Base-by-base conservation (phyloP, 2,113 vertebrate species). In the Eclectus roratus region DNA sequence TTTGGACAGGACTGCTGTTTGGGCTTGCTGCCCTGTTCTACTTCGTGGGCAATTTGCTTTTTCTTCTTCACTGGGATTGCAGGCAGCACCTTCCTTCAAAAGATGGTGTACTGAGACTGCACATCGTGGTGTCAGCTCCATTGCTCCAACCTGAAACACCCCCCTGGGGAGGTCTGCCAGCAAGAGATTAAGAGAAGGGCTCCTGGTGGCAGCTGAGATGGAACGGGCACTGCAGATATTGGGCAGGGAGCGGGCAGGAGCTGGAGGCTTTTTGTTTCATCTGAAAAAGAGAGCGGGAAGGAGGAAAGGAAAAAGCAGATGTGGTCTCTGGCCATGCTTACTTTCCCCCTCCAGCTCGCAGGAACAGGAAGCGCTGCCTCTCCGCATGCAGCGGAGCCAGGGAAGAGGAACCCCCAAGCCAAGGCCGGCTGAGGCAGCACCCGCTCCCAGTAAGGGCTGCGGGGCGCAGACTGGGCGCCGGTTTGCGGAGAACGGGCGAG, bases 111-210 rank as follows among this genome's bases (percentile, higher is more conserved):
- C 17, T 27, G 2, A n/a, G 27, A 43, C 47, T 66, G 41, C 15
- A n/a, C 50, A 8, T 28, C 0, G 0, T 14, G 14, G 13, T 7
- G 5, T 20, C 1, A 3, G 21, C 10, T 35, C 23, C 80, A 10
- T 29, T 5, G 1, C 44, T 44, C 18, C 29, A 58, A 13, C 20
- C 46, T 23, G 69, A 39, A 55, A n/a, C 41, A 39, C 7, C 17
- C 17, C 11, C 10, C 37, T 4, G 41, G 2, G 23, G 47, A 58
- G 8, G 17, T 90, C 41, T 52, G 39, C 28, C 55, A 33, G 37
- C 16, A 50, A 35, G 49, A 35, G 29, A 52, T 60, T 11, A 35
- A 12, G 37, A 70, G 70, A 46, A 29, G n/a, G 33, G 28, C 53
- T 69, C 13, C 23, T 18, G 23, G 17, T 53, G 52, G 46, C 29